Percentiles rank a stretch among this genome's conserved stretches.
phyloP scores from a whole-genome alignment of 2,113 vertebrate species.

The Oreochromis spilurus region DNA sequence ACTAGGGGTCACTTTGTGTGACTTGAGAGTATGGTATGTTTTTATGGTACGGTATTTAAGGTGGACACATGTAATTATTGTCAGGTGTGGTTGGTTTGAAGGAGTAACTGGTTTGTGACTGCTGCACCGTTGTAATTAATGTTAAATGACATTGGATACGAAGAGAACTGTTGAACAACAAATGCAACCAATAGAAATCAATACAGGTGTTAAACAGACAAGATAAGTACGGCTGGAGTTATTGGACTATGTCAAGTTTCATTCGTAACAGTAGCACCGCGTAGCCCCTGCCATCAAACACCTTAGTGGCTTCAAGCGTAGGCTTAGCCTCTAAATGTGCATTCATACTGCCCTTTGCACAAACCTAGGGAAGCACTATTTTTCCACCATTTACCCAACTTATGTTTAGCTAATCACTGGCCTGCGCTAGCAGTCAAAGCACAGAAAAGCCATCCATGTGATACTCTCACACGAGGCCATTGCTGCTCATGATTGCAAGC shows the following conservation, averaged over 20 bases:
- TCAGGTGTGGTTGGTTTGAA: not conserved
- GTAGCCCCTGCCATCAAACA: not conserved
- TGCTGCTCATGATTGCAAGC: slow-evolving; percentile 42
- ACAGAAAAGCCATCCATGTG: slow-evolving; percentile 19
- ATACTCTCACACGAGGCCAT: slow-evolving; percentile 15
- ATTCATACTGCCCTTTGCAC: not conserved
- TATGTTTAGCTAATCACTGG: slow-evolving; percentile 26
- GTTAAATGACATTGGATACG: not conserved
- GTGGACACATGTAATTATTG: not conserved
- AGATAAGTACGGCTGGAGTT: not conserved
- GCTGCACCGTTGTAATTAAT: not conserved
- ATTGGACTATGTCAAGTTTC: not conserved
- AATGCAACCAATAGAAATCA: not conserved
- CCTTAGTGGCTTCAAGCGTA: not conserved
- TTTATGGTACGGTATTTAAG: not conserved
- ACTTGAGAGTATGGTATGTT: not conserved
- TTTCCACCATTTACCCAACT: slow-evolving; percentile 2
- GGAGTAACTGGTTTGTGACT: not conserved
- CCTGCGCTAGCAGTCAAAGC: not conserved
- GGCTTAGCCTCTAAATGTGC: not conserved
- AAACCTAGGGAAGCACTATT: not conserved
- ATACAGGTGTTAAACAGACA: not conserved
- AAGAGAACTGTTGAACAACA: not conserved
- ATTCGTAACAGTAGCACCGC: not conserved
- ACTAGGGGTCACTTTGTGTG: not conserved